Conservation (phyloP, 2,888 invertebrate species). For the Bombylius major region DNA sequence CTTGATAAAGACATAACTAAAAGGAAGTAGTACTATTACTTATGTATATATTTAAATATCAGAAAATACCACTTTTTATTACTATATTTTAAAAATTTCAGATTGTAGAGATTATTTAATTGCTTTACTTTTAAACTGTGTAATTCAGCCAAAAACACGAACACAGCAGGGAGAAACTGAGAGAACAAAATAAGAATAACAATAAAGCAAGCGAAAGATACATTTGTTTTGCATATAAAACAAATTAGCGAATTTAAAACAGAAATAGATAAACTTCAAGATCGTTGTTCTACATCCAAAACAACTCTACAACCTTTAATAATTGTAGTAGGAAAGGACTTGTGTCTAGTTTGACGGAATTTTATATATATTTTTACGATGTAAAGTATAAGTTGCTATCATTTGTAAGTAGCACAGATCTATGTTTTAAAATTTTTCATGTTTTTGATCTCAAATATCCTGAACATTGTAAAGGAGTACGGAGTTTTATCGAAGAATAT, state of each 20-base stretch:
- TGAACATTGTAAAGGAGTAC: not conserved
- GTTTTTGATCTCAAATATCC: conserved; percentile 4
- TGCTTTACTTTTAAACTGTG: not conserved
- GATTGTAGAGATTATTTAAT: conserved; percentile 2
- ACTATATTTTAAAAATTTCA: not conserved
- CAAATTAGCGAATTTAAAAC: not conserved
- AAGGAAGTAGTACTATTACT: not conserved
- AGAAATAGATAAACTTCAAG: not conserved
- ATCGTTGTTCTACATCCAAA: not conserved
- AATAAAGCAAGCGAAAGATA: not conserved
- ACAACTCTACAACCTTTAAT: not conserved
- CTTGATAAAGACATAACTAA: not conserved
- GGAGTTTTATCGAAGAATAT: not conserved
- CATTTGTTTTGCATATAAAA: not conserved
- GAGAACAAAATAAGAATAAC: not conserved
- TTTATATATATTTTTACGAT: conserved; percentile 1
- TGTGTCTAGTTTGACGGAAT: not conserved
- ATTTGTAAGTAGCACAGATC: not conserved
- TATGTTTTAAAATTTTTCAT: conserved; percentile 4
- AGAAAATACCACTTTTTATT: not conserved
- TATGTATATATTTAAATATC: not conserved
- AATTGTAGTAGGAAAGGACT: not conserved
- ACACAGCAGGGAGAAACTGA: not conserved
- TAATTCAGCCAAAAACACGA: not conserved
- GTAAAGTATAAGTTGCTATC: not conserved